Percentiles rank a stretch among this genome's conserved stretches.
phyloP scores from a whole-genome alignment of 2,888 invertebrate species.

The Cecidostiba fungosa region DNA sequence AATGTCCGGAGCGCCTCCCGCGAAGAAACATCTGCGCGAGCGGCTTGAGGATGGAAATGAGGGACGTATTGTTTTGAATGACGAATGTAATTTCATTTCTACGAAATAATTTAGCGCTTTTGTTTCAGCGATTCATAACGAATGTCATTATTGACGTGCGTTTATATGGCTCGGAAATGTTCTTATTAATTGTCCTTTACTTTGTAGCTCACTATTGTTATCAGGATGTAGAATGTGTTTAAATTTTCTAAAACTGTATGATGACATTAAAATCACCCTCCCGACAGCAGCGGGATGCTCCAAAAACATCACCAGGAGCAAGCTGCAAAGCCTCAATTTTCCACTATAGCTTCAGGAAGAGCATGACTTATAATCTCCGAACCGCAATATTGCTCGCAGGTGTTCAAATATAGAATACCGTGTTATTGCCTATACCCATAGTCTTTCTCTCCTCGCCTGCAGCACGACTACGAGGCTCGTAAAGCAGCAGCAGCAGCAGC shows the following conservation, averaged over 20 bases:
- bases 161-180: not conserved
- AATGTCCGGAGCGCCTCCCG: not conserved
- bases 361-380: conserved; percentile 2
- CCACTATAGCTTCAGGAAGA: not conserved
- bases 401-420: conserved; percentile 37
- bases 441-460: not conserved
- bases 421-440: not conserved
- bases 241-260: too few species aligned
- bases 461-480: not conserved
- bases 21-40: not conserved
- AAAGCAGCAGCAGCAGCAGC: conserved; percentile 24
- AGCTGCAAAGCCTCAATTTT: conserved; percentile 10
- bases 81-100: not conserved
- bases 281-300: too few species aligned
- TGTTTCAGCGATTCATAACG: too few species aligned
- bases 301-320: not conserved
- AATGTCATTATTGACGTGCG: not conserved
- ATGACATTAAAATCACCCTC: too few species aligned
- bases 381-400: conserved; percentile 3
- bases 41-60: not conserved
- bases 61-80: not conserved
- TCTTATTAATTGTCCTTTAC: too few species aligned
- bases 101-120: not conserved
- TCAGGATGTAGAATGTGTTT: too few species aligned
- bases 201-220: too few species aligned